Evolutionary conservation across 1,140 invertebrate species (phyloP), one percentile per base, ranked within the genome.

Genomic region (Cydia amplana): DNA sequence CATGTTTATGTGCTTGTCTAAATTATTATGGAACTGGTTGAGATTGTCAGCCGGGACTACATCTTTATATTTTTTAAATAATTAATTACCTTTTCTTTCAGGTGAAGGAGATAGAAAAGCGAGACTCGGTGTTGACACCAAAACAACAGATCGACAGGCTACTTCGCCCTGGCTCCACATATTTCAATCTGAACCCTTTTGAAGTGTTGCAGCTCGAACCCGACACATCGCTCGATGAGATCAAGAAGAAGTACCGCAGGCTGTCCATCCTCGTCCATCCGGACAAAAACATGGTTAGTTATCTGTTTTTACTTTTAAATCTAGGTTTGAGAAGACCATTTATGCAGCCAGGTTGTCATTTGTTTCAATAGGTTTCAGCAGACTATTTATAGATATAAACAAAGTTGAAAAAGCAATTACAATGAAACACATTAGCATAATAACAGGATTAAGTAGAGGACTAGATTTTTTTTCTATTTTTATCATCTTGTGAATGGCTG

Each of bases 241-340:
- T 99, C 28, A 99, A 99, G 90, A 99, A 99, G 88, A 99, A 99
- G 93, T 99, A 99, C 90, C 95, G 97, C 92, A 95, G 97, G 83
- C 95, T 99, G 84, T 99, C 99, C 16, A 98, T 99, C 91, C 94
- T 99, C 79, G 98, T 99, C 1, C 99, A 99, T 96, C 99, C 99
- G 64, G 98, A 99, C 87, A 99, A 99, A 94, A 99, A 99, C 94
- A 93, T 93, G 77, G 93, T 93, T 82, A 88, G 87, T 82, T 36
- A 72, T 49, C 70, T 46, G 20, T 60, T 60, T 60, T 9, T 60
- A 23, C 9, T 60, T 60, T 23, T 60, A 60, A 60, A 10, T 12
- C 9, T 3, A 12, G 20, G 55, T 60, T 18, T 18, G 7, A 4
- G 10, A 1, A 23, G 18, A 60, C 16, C 5, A 55, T 60, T 20